Conservation (phyloP, 2,113 vertebrate genomes). For the Nerophis ophidion region DNA sequence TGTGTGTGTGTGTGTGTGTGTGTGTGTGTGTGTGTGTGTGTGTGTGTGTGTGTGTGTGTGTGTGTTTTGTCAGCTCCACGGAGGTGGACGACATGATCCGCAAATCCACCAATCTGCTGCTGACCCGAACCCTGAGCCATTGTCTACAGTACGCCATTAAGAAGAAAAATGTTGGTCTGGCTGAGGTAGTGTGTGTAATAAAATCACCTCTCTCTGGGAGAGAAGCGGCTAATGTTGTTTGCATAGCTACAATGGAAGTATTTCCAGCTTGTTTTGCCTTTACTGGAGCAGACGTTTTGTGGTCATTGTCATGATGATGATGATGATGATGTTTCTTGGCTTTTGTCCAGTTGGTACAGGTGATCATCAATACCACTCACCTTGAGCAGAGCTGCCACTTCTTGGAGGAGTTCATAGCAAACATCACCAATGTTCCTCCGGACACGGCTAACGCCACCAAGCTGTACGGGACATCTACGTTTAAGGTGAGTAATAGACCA, state of each 20-base stretch:
- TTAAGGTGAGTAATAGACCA: conserved; percentile 76
- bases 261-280: conserved; percentile 18
- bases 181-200: conserved; percentile 74
- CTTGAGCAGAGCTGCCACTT: conserved; percentile 92
- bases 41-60: conserved; percentile 18
- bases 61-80: conserved; percentile 77
- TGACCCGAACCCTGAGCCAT: conserved; percentile 91
- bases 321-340: not conserved
- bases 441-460: conserved; percentile 89
- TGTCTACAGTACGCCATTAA: conserved; percentile 93
- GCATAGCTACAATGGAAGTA: conserved; percentile 6
- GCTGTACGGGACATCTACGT: conserved; percentile 91
- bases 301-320: not conserved
- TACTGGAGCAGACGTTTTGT: conserved; percentile 17
- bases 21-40: conserved; percentile 16
- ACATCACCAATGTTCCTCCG: conserved; percentile 93
- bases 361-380: conserved; percentile 96
- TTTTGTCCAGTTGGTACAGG: conserved; percentile 84
- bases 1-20: conserved; percentile 20
- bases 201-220: conserved; percentile 3
- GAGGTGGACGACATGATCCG: conserved; percentile 98
- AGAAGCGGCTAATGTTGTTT: conserved; percentile 4
- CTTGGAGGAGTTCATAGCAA: conserved; percentile 96
- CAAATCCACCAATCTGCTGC: conserved; percentile 91
- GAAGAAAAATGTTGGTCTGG: conserved; percentile 89